phyloP scores from a whole-genome alignment of 35 echinoderm and acorn worm genomes.

The Ophiothrix spiculata region DNA sequence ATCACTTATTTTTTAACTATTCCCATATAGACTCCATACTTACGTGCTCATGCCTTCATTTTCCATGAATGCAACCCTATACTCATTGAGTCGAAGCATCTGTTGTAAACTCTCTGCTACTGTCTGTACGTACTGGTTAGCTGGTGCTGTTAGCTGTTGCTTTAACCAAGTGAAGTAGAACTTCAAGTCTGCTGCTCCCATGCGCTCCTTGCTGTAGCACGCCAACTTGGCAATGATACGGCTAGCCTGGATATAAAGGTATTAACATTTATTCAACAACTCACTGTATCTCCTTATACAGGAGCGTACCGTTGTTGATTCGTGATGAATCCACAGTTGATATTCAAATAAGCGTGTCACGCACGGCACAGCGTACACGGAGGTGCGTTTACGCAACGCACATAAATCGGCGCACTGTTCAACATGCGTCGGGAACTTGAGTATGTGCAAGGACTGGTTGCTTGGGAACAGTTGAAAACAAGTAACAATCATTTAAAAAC shows the following conservation, averaged over 20 bases:
- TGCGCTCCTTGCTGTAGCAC: constrained; percentile 78
- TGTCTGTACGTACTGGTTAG: constrained; percentile 83
- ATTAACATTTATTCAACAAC: too few relatives aligned
- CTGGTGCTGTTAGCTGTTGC: constrained; percentile 64
- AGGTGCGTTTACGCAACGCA: too few relatives aligned
- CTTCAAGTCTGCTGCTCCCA: constrained; percentile 78
- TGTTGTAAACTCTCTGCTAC: constrained; percentile 79
- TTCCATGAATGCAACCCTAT: constrained; percentile 83
- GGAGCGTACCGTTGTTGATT: too few relatives aligned
- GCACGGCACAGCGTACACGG: too few relatives aligned
- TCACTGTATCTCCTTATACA: too few relatives aligned
- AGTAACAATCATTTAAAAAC: too few relatives aligned
- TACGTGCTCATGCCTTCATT: constrained; percentile 96
- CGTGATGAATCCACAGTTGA: too few relatives aligned
- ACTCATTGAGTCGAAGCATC: constrained; percentile 77
- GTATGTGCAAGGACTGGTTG: background rate
- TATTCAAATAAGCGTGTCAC: too few relatives aligned
- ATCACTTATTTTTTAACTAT: too few relatives aligned
- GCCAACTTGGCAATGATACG: constrained; percentile 90
- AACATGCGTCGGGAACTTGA: too few relatives aligned
- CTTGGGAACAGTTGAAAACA: too few relatives aligned
- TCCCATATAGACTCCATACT: constrained; percentile 28
- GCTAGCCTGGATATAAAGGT: constrained; percentile 53
- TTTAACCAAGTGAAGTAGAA: constrained; percentile 94
- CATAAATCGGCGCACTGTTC: too few relatives aligned